Evolutionary conservation across 2,797 vertebrate genomes (phyloP), one percentile per base, ranked within the genome.

Genomic region (Syngnathus rostellatus): DNA sequence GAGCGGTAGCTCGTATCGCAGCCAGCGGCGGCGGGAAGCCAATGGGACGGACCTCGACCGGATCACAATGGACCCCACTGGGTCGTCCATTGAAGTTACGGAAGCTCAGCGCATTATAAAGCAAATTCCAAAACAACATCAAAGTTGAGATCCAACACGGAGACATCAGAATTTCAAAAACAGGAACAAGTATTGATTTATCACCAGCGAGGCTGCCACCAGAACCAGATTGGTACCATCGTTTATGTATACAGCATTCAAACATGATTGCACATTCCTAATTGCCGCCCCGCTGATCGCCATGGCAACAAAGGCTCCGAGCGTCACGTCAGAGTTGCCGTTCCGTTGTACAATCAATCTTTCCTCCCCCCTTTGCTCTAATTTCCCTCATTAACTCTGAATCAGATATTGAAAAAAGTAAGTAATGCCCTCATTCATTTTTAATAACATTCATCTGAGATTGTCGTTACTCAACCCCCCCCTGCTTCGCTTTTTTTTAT

Each of bases 241-340:
- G 82, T 85, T 85, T 83, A 85, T 85, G 78, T 79, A 86, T 79
- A 74, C 74, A 46, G 72, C 66, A 74, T 82, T 80, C 80, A 82
- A 81, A 84, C 74, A 70, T 54, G 37, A 79, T 81, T 71, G 75
- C 73, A 76, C 70, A 75, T 75, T 77, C 76, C 67, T 85, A 86
- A 88, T 81, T 82, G 76, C 85, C 77, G 80, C 69, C 79, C 75
- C 73, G 68, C 77, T 81, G 72, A 86, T 88, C 81, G 80, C 87
- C 85, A 86, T 87, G 77, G 86, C 75, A 86, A 90, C 87, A 81
- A 80, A 70, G 64, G 66, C 71, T 77, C 70, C 60, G 31, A 75
- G 79, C 68, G 41, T 71, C 68, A 68, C 59, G 41, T 62, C 59
- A n/a, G 25, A 59, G 50, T 74, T 74, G 65, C 63, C 38, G 2